These are phyloP conservation scores for Cavia porcellus DNA, from an alignment of 2,113 vertebrate species.

Conservation along the genomic window DNA sequence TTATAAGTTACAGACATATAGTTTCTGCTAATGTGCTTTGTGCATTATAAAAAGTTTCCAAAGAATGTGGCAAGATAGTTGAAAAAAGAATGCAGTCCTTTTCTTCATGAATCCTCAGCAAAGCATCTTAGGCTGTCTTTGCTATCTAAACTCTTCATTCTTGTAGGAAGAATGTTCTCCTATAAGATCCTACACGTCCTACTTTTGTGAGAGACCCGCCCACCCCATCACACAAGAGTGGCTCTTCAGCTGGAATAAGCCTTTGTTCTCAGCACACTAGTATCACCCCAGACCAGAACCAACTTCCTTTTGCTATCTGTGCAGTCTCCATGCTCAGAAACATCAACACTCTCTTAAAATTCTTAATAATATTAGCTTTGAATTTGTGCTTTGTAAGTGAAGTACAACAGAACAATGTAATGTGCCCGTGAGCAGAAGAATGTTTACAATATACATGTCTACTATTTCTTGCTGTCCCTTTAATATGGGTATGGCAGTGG, in stretches of 20 bases:
- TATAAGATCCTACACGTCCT: background rate
- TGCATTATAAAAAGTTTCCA: conserved; percentile 14
- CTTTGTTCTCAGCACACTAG: background rate
- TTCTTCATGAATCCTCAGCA: background rate
- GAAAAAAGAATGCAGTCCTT: background rate
- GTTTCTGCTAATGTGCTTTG: background rate
- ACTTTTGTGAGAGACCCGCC: background rate
- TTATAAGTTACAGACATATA: background rate
- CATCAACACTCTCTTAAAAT: background rate
- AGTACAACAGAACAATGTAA: background rate
- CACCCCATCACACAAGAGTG: background rate
- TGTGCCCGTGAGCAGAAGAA: background rate
- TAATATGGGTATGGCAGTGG: background rate
- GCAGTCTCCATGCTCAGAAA: background rate
- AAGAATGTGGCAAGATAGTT: background rate
- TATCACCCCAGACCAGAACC: background rate
- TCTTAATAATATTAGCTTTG: background rate
- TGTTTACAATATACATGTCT: accelerated
- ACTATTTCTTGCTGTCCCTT: background rate
- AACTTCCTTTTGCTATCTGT: background rate
- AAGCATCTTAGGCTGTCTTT: background rate
- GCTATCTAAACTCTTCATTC: background rate
- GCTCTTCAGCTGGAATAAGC: background rate
- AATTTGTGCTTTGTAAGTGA: background rate
- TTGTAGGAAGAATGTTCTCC: background rate